Percentiles rank a stretch among this genome's conserved stretches.
Evolutionary conservation across 2,888 invertebrate species (phyloP).

Genomic region (Oxytorus armatus): DNA sequence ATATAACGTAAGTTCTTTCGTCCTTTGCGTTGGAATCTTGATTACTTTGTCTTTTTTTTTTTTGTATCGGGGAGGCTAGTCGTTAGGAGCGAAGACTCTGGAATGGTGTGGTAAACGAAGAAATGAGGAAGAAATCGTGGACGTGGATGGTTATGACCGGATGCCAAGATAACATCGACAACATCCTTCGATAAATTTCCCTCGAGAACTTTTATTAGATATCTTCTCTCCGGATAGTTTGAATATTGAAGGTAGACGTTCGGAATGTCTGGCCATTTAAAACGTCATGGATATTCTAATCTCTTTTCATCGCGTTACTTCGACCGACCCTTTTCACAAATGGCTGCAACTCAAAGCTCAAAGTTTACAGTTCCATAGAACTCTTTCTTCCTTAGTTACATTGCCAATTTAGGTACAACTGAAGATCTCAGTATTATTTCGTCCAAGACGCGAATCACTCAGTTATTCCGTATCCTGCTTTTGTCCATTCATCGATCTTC

Average conservation of each 20-base stretch:
- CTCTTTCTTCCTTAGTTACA: background rate
- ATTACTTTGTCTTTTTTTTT: slow-evolving; percentile 22
- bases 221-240: background rate
- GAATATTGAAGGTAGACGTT: too few species aligned
- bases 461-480: slow-evolving; percentile 50
- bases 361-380: too few species aligned
- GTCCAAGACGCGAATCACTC: slow-evolving; percentile 26
- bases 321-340: too few species aligned
- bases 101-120: slow-evolving; percentile 8
- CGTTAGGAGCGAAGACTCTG: background rate
- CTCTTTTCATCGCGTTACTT: too few species aligned
- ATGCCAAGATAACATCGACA: background rate
- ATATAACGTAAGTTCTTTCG: slow-evolving; percentile 69
- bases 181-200: background rate
- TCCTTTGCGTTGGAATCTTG: slow-evolving; percentile 64
- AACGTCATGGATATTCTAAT: too few species aligned
- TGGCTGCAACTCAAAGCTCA: too few species aligned
- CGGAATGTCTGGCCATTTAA: too few species aligned
- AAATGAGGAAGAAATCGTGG: slow-evolving; percentile 8
- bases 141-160: background rate
- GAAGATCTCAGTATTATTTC: slow-evolving; percentile 21
- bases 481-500: slow-evolving; percentile 68
- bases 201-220: background rate
- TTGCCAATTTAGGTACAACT: background rate
- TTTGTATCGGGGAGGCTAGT: background rate